Percentiles rank a stretch among this genome's conserved stretches.
These are phyloP conservation scores for Cryptus viduatorius DNA, from an alignment of 2,888 invertebrate species.

Conservation along the genomic window DNA sequence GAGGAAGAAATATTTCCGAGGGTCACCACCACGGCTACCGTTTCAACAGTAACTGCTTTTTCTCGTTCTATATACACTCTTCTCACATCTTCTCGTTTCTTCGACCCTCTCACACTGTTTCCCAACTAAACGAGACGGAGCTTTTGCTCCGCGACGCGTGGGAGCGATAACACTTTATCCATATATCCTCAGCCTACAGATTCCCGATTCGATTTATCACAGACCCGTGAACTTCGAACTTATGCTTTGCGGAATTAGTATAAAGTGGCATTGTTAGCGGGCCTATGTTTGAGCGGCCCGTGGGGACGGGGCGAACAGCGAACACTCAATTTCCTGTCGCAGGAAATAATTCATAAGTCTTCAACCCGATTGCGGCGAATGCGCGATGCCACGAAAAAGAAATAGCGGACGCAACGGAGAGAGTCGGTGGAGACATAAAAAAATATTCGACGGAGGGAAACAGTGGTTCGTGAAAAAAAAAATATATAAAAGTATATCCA, in stretches of 20 bases:
- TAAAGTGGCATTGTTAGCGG: slow-evolving; percentile 59
- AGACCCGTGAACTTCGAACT: slow-evolving; percentile 28
- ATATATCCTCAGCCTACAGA: not conserved
- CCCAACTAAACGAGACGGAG: not conserved
- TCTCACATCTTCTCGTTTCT: not conserved
- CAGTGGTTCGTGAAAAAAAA: not conserved
- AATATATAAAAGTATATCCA: not conserved
- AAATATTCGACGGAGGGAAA: not conserved
- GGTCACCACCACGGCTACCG: not conserved
- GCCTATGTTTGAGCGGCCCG: slow-evolving; percentile 25
- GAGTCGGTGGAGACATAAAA: slow-evolving; percentile 1
- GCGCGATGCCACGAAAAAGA: slow-evolving; percentile 28
- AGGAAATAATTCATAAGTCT: slow-evolving; percentile 71
- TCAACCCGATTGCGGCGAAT: slow-evolving; percentile 17
- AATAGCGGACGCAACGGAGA: not conserved
- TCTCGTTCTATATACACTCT: not conserved
- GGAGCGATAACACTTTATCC: not conserved
- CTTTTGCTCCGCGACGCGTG: not conserved
- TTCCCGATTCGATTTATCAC: slow-evolving; percentile 67
- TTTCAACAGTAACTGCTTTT: not conserved
- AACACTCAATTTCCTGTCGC: slow-evolving; percentile 66
- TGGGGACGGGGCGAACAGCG: slow-evolving; percentile 44
- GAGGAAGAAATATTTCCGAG: slow-evolving; percentile 15
- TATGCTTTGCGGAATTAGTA: slow-evolving; percentile 66
- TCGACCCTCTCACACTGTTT: not conserved